Base-by-base conservation (phyloP, 2,113 vertebrate genomes). In the Elgaria multicarinata region DNA sequence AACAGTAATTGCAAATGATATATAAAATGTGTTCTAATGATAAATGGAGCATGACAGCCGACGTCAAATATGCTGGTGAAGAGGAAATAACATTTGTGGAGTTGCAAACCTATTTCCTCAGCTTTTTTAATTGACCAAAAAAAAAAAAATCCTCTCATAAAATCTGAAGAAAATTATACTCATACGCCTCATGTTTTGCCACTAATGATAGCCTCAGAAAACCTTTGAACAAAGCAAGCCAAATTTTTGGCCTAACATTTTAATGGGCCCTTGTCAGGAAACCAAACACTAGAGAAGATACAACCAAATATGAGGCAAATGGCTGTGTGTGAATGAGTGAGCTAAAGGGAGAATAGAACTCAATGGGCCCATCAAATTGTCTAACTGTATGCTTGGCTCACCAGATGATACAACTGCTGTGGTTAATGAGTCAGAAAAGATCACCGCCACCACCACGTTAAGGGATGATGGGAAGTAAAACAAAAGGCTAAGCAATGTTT, bases 401-500 rank as follows among this genome's bases (percentile, higher is more conserved):
- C 93, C 86, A 90, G 90, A 91, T 90, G 91, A 86, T 0, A 0
- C 89, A 87, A 93, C 91, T 85, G 72, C 24, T 94, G 92, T 87
- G 94, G 93, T 93, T 91, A 75, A 83, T 69, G 86, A 67, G 58
- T 62, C 89, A 74, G 90, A 64, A 88, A 53, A 75, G 69, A 89
- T 62, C 14, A 50, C 90, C 89, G 89, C 91, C 39, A 28, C 5
- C 9, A 44, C 44, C 42, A 14, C 83, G 87, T 79, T 93, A 90
- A 88, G 86, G 44, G 92, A 88, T 87, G 85, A 87, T 44, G 26
- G 83, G 83, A 92, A 95, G 93, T 90, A 67, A 3, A 92, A 94
- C 81, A 87, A 90, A 92, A 89, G 82, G 87, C 85, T 94, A 95
- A 94, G 94, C 91, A 93, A 92, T 94, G 81, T 91, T 90, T 94